phyloP scores from a whole-genome alignment of 2,888 invertebrate species.

The Lymantria dispar region DNA sequence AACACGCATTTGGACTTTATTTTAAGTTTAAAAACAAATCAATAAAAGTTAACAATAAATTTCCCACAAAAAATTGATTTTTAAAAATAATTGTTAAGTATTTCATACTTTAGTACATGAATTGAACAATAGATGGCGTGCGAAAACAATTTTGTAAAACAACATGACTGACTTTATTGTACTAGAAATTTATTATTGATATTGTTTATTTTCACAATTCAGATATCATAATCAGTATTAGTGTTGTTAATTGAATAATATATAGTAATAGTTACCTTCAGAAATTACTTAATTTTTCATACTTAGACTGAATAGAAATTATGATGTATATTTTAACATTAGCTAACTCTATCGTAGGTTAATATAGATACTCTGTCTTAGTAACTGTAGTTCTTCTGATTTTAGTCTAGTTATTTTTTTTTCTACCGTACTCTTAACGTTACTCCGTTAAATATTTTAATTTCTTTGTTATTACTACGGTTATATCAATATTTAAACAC shows the following conservation, averaged over 20 bases:
- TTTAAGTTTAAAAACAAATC: too few species aligned
- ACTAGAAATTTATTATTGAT: neutral
- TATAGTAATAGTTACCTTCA: slow-evolving; percentile 13
- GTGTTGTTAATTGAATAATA: slow-evolving; percentile 9
- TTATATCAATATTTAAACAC: too few species aligned
- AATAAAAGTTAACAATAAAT: too few species aligned
- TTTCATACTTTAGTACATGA: too few species aligned
- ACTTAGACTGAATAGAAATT: slow-evolving; percentile 30
- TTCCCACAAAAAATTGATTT: too few species aligned
- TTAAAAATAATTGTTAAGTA: too few species aligned
- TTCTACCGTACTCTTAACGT: slow-evolving; percentile 22
- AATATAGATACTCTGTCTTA: slow-evolving; percentile 23
- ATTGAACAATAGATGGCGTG: too few species aligned
- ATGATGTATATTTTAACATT: slow-evolving; percentile 16
- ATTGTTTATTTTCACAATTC: slow-evolving; percentile 9
- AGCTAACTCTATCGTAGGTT: slow-evolving; percentile 18
- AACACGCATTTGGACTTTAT: too few species aligned
- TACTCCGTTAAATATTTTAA: too few species aligned
- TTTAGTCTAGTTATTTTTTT: slow-evolving; percentile 28
- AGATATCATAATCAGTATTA: slow-evolving; percentile 12
- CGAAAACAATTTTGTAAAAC: neutral
- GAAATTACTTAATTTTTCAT: slow-evolving; percentile 15
- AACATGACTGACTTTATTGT: slow-evolving; percentile 7
- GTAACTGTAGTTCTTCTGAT: slow-evolving; percentile 16
- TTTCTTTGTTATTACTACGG: neutral